Base-by-base conservation (phyloP, 2,113 vertebrate species). In the Perognathus longimembris region DNA sequence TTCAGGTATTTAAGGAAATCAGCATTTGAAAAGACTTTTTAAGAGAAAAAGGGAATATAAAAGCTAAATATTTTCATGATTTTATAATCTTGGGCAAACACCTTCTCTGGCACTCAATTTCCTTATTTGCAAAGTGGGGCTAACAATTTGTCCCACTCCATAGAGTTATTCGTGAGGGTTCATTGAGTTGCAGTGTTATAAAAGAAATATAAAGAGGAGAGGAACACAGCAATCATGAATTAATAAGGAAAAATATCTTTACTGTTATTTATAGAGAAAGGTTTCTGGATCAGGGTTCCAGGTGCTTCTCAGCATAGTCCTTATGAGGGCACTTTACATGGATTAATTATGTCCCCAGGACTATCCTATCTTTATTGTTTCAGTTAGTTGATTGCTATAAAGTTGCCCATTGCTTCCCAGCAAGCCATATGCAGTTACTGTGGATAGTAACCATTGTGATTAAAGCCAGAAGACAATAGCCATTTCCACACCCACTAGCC, bases 81-180 rank as follows among this genome's bases (percentile, higher is more conserved):
- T 78, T n/a, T 89, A 2, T 78, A 67, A 77, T 20, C 5, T 74
- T 92, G 34, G n/a, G 17, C 14, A 50, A 89, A 76, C 6, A 73
- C 85, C 45, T 36, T 93, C 54, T 84, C n/a, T 89, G 67, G 77
- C 18, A 15, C 40, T 94, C 36, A 87, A 38, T 95, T 95, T 89
- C 20, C 14, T 82, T 85, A 42, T 24, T 11, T 95, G 8, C 54
- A 75, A 88, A 85, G 42, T 59, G 30, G 22, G 6, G 5, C 24
- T 85, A 89, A 77, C 3, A 50, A 77, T 67, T 40, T 2, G 10
- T 90, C 6, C 22, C 73, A 66, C 5, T 1, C 45, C 5, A 1
- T 38, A 38, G 14, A 64, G 28, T 89, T 89, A 70, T 54, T 94
- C 63, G 6, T 73, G 63, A 89, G 18, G 14, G 24, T 67, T 90